Evolutionary conservation across 2,888 invertebrate genomes (phyloP).

Genomic region (Conistra vaccinii): DNA sequence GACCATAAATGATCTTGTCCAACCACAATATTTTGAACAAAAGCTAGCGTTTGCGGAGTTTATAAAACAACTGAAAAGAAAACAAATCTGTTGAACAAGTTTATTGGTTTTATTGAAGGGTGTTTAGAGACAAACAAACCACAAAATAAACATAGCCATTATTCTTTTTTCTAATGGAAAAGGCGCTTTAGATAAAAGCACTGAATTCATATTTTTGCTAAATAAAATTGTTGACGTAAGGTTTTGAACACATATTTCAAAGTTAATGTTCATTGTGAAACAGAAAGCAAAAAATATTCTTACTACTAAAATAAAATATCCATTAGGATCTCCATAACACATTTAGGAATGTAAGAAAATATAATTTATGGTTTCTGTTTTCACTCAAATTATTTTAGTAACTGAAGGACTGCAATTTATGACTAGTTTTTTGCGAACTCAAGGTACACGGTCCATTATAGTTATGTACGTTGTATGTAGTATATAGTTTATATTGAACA

Average conservation of each 20-base stretch:
- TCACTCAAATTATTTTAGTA: slow-evolving; percentile 36
- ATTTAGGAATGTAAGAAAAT: slow-evolving; percentile 49
- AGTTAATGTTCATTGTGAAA: slow-evolving; percentile 49
- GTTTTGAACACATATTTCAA: slow-evolving; percentile 53
- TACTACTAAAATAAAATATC: slow-evolving; percentile 54
- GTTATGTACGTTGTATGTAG: not conserved
- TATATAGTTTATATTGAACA: not conserved
- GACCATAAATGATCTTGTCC: not conserved
- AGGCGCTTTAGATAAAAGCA: slow-evolving; percentile 20
- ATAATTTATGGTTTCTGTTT: slow-evolving; percentile 47
- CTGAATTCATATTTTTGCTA: slow-evolving; percentile 37
- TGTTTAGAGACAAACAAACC: not conserved
- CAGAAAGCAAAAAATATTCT: slow-evolving; percentile 41
- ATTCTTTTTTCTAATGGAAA: slow-evolving; percentile 12
- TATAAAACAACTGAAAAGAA: not conserved
- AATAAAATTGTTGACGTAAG: slow-evolving; percentile 40
- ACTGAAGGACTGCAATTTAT: slow-evolving; percentile 25
- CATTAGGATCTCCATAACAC: slow-evolving; percentile 57
- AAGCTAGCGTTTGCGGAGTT: not conserved
- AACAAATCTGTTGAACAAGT: not conserved
- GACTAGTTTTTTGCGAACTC: slow-evolving; percentile 11
- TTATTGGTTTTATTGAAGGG: not conserved
- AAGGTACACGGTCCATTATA: not conserved
- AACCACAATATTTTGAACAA: not conserved
- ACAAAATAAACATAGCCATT: not conserved